Percentiles rank a stretch among this genome's conserved stretches.
Conservation (phyloP, 2,888 invertebrate species). For the Nudaria mundana region DNA sequence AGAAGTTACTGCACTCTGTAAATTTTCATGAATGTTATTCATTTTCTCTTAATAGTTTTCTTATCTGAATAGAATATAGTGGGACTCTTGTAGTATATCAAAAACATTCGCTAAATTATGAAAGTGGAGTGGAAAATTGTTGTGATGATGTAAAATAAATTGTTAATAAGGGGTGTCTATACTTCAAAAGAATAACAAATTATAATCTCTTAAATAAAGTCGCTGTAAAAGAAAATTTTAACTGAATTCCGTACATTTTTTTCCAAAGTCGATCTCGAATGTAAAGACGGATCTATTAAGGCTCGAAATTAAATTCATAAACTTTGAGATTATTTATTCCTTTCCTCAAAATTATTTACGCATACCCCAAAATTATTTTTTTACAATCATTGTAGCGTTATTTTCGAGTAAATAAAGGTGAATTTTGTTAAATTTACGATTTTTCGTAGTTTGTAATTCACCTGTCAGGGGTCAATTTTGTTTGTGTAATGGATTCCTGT, state of each 20-base stretch:
- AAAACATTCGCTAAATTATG: too few relatives aligned
- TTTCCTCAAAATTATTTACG: conserved; percentile 44
- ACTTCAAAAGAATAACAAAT: conserved; percentile 4
- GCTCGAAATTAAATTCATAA: conserved; percentile 45
- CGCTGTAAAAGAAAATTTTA: conserved; percentile 17
- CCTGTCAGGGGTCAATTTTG: conserved; percentile 44
- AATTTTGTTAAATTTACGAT: conserved; percentile 22
- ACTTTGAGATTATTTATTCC: conserved; percentile 55
- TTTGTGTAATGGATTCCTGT: conserved; percentile 45
- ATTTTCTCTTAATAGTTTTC: conserved; percentile 27
- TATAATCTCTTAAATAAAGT: conserved; percentile 13
- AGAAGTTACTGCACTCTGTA: conserved; percentile 8
- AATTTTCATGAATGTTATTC: conserved; percentile 35
- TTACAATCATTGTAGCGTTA: conserved; percentile 17
- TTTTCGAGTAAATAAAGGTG: conserved; percentile 13
- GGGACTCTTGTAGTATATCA: too few relatives aligned
- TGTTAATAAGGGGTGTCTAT: conserved; percentile 3
- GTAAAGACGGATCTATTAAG: conserved; percentile 38
- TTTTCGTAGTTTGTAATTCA: conserved; percentile 21
- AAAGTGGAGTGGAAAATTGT: too few relatives aligned
- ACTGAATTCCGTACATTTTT: conserved; percentile 17
- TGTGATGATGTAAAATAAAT: too few relatives aligned
- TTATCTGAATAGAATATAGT: neutral
- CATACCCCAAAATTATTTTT: conserved; percentile 17
- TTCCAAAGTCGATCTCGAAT: conserved; percentile 31